These are phyloP conservation scores for Ormyrus nitidulus DNA, from an alignment of 2,888 invertebrate species.

Conservation along the genomic window DNA sequence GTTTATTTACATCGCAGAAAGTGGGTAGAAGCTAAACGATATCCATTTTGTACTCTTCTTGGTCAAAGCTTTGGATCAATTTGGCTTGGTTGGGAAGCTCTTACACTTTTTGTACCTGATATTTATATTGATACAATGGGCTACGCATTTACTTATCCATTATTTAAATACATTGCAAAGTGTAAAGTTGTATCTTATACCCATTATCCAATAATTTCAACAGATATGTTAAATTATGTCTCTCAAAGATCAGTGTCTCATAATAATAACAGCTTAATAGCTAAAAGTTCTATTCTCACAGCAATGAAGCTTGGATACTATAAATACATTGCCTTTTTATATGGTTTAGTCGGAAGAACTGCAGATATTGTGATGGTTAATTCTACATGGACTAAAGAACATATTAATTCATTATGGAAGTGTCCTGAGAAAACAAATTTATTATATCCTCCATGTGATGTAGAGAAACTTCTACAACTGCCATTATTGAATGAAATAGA, in stretches of 20 bases:
- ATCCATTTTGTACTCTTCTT: conserved; percentile 93
- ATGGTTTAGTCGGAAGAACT: conserved; percentile 87
- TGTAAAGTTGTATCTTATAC: conserved; percentile 92
- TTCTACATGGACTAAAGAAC: conserved; percentile 97
- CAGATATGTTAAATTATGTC: conserved; percentile 93
- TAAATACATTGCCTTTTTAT: conserved; percentile 90
- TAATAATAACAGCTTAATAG: conserved; percentile 90
- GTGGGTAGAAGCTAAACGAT: conserved; percentile 89
- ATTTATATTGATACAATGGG: conserved; percentile 96
- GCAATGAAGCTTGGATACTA: conserved; percentile 91
- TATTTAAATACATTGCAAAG: conserved; percentile 91
- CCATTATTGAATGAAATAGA: conserved; percentile 76
- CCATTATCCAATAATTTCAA: conserved; percentile 97
- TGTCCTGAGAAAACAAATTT: conserved; percentile 82
- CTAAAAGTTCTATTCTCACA: conserved; percentile 88
- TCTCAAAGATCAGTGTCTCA: conserved; percentile 83
- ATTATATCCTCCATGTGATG: conserved; percentile 98
- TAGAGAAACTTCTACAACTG: conserved; percentile 80
- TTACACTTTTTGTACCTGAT: conserved; percentile 90
- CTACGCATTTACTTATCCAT: conserved; percentile 93
- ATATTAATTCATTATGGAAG: conserved; percentile 89
- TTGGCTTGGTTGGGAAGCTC: conserved; percentile 91
- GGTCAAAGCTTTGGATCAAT: conserved; percentile 94
- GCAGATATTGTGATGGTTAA: conserved; percentile 95
- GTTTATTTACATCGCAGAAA: conserved; percentile 85